A percentile compares a stretch with the other conserved stretches of the same genome.
Conservation (phyloP, 2,113 vertebrate species). For the Lepisosteus oculatus region DNA sequence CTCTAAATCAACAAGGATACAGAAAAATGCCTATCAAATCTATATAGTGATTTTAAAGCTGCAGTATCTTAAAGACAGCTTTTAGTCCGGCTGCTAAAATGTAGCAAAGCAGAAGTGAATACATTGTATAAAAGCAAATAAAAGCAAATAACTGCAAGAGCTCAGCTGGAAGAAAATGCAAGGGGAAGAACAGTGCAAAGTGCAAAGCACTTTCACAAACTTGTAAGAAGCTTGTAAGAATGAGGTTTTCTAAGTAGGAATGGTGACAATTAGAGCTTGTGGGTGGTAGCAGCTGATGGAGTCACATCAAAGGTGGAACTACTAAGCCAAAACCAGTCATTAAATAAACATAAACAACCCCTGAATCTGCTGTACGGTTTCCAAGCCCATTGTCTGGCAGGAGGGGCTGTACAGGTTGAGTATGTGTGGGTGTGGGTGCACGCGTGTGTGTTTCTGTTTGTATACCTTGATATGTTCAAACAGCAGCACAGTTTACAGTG, state of each 20-base stretch:
- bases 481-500: too few species aligned
- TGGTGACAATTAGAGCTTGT: not conserved
- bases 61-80: too few species aligned
- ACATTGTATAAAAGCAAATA: too few species aligned
- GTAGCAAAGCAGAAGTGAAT: not conserved
- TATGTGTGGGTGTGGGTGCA: too few species aligned
- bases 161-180: not conserved
- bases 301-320: not conserved
- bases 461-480: too few species aligned
- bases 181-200: not conserved
- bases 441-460: too few species aligned
- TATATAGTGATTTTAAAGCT: too few species aligned
- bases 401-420: too few species aligned
- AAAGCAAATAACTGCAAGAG: not conserved
- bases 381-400: not conserved
- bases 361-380: not conserved
- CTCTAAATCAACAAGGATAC: too few species aligned
- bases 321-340: not conserved
- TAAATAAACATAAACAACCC: not conserved
- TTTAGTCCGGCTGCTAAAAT: not conserved
- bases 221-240: conserved; percentile 1
- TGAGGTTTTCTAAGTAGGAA: not conserved
- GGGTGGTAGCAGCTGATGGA: not conserved
- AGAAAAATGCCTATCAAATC: too few species aligned
- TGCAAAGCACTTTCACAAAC: not conserved